Percentiles rank a stretch among this genome's conserved stretches.
phyloP scores from a whole-genome alignment of 2,888 invertebrate species.

The Aleiodes alternator region DNA sequence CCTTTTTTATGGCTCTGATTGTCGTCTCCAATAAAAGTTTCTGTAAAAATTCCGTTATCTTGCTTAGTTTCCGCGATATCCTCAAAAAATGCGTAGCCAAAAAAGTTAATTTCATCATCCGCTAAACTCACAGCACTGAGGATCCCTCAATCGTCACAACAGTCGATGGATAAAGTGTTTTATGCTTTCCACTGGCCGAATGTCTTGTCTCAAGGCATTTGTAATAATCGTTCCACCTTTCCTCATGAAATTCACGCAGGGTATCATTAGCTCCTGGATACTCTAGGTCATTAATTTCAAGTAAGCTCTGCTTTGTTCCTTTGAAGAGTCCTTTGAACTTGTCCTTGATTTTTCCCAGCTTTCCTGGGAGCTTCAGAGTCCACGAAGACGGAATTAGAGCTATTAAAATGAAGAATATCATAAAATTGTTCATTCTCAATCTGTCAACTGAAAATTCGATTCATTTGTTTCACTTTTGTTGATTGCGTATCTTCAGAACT shows the following conservation, averaged over 20 bases:
- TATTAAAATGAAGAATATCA: too few species aligned
- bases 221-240: conserved; percentile 79
- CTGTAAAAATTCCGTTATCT: too few species aligned
- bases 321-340: background rate
- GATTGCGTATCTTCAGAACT: too few species aligned
- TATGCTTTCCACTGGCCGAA: conserved; percentile 68
- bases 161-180: conserved; percentile 71
- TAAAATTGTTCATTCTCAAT: conserved; percentile 53
- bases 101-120: background rate
- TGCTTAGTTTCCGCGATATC: too few species aligned
- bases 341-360: too few species aligned
- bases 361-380: too few species aligned
- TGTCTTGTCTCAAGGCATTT: conserved; percentile 74
- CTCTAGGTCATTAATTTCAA: conserved; percentile 69
- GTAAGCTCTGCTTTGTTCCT: background rate
- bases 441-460: conserved; percentile 43
- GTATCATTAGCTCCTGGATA: conserved; percentile 76
- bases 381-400: too few species aligned
- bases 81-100: background rate
- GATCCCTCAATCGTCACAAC: conserved; percentile 76
- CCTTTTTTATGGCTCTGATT: too few species aligned
- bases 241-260: conserved; percentile 69
- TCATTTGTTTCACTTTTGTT: conserved; percentile 57
- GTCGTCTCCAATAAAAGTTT: too few species aligned
- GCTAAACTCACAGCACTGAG: conserved; percentile 70